Percentiles rank a stretch among this genome's conserved stretches.
phyloP scores from a whole-genome alignment of 2,113 vertebrate species.

The Microcebus tavaratra region DNA sequence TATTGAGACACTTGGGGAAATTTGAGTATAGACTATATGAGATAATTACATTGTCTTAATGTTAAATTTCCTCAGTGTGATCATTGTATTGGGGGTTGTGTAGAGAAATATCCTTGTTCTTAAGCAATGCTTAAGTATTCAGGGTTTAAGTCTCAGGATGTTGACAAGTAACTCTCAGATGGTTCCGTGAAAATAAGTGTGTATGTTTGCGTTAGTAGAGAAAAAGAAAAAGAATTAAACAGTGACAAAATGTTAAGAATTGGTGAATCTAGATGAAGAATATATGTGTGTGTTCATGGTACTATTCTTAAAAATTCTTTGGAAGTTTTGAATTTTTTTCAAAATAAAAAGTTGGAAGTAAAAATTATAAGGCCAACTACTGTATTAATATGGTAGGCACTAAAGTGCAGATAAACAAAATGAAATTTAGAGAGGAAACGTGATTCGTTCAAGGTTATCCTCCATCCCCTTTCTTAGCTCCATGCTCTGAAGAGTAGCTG shows the following conservation, averaged over 20 bases:
- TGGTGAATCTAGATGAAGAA: neutral
- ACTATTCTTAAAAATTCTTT: neutral
- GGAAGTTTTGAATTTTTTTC: neutral
- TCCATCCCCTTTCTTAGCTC: neutral
- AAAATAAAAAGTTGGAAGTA: neutral
- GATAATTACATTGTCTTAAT: neutral
- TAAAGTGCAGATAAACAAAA: neutral
- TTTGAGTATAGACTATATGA: neutral
- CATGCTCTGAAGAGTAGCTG: neutral
- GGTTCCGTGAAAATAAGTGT: neutral
- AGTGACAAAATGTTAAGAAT: neutral
- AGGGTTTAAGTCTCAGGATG: neutral
- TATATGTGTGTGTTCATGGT: neutral
- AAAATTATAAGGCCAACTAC: neutral
- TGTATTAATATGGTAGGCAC: neutral
- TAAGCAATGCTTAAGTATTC: neutral
- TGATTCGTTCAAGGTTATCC: neutral
- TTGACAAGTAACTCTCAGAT: neutral
- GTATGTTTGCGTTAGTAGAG: neutral
- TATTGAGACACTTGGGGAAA: neutral
- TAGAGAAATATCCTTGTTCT: neutral
- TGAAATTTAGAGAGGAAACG: neutral
- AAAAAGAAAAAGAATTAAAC: slow-evolving; percentile 26
- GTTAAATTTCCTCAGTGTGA: neutral
- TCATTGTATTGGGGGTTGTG: neutral